A percentile compares a stretch with the other conserved stretches of the same genome.
Conservation (phyloP, 2,888 invertebrate species). For the Oxystoma pomonae region DNA sequence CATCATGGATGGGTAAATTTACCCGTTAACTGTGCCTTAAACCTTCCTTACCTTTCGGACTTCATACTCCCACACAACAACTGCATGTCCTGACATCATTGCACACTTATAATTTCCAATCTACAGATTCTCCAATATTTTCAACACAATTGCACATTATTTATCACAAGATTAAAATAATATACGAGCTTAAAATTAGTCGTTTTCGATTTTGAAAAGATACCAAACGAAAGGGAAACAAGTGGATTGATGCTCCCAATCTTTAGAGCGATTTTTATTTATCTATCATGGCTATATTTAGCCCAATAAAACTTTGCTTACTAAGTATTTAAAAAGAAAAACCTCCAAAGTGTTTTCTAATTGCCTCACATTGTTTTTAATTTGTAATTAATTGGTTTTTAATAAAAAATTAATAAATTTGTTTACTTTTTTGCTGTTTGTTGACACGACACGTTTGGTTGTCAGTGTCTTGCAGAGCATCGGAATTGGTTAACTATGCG, state of each 20-base stretch:
- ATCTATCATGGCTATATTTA: background rate
- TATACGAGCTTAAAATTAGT: no score
- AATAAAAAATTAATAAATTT: background rate
- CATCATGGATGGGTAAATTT: no score
- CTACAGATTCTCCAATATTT: background rate
- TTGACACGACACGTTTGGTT: background rate
- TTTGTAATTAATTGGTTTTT: background rate
- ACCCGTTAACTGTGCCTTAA: no score
- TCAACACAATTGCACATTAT: background rate
- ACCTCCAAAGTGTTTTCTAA: background rate
- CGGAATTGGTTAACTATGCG: background rate
- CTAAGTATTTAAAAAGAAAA: no score
- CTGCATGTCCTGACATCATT: conserved; percentile 62
- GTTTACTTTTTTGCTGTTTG: background rate
- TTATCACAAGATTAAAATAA: background rate
- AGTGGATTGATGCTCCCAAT: no score
- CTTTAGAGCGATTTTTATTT: no score
- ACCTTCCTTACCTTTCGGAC: conserved; percentile 49
- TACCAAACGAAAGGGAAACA: background rate
- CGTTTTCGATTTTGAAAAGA: no score
- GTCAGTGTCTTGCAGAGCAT: background rate
- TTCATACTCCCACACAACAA: conserved; percentile 81
- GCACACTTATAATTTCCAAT: background rate
- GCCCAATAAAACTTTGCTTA: background rate
- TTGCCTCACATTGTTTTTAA: background rate